Evolutionary conservation across 2,888 invertebrate species (phyloP), one percentile per base, ranked within the genome.

Genomic region (Scaptomyza parva): DNA sequence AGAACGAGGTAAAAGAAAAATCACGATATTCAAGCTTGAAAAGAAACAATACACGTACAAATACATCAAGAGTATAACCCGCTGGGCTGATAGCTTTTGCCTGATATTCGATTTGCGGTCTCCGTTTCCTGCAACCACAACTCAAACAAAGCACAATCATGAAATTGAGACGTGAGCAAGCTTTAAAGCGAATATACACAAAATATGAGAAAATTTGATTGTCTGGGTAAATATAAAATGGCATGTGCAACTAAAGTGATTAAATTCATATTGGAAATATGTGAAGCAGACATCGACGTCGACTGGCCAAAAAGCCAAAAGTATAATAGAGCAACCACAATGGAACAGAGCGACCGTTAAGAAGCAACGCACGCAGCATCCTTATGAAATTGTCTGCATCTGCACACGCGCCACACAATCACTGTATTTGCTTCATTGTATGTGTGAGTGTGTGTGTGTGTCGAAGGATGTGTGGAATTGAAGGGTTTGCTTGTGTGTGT

Each of bases 11-110:
- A 35, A 72, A 72, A 65, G 73, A 72, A 70, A 88, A 86, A 88
- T 77, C 81, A 82, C 88, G 59, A 77, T 70, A 78, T 65, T 74
- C 74, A 70, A 78, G 65, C 82, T 67, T 74, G 88, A 70, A 74
- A 67, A 69, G 65, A 79, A 81, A 86, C 88, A 83, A 88, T 71
- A 84, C 73, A 69, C 62, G 58, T 73, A 24, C 43, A 48, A 52
- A 51, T 45, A 55, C 33, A 71, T 64, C 55, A 53, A 20, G 30
- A 40, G 24, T 47, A 58, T 47, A 58, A 58, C 77, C 72, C 84
- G 68, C 62, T 64, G 66, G 60, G 65, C 80, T 76, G 76, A 61
- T 63, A 77, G 69, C 66, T 84, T 83, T 82, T 82, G 75, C 74
- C 66, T 63, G 62, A 64, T 67, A 71, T 82, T 76, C 83, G 84